These are phyloP conservation scores for Hypomecis atomaria DNA, from an alignment of 2,888 invertebrate species.

Conservation along the genomic window DNA sequence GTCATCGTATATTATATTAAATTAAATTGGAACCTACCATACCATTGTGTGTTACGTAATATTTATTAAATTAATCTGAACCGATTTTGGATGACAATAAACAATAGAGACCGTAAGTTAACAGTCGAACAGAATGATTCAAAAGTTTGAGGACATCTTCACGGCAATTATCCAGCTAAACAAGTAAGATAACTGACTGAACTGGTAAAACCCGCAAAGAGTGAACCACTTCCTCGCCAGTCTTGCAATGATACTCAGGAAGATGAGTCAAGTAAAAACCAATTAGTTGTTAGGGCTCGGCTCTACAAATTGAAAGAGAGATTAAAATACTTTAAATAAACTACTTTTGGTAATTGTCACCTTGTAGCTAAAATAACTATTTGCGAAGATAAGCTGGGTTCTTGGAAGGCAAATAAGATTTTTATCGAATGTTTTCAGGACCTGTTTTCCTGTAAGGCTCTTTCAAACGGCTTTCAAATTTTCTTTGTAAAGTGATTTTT, in stretches of 20 bases:
- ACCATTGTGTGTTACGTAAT: too few species aligned
- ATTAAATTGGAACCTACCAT: too few species aligned
- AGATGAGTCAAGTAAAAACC: constrained; percentile 15
- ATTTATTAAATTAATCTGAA: too few species aligned
- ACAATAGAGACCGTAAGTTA: neutral
- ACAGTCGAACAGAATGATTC: constrained; percentile 9
- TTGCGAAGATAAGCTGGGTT: neutral
- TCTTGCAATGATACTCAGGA: neutral
- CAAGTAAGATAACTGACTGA: constrained; percentile 4
- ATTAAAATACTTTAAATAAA: neutral
- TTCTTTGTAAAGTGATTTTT: too few species aligned
- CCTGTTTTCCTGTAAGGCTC: too few species aligned
- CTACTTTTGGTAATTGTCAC: neutral
- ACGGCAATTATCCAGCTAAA: constrained; percentile 16
- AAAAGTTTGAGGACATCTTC: constrained; percentile 4
- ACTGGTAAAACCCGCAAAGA: constrained; percentile 17
- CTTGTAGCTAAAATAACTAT: neutral
- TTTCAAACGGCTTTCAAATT: too few species aligned
- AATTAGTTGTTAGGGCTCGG: constrained; percentile 20
- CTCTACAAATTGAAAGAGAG: constrained; percentile 9
- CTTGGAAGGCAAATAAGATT: too few species aligned
- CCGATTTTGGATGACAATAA: neutral
- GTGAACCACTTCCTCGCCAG: constrained; percentile 12
- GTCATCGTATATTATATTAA: too few species aligned
- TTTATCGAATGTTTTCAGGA: too few species aligned